These are phyloP conservation scores for Peromyscus melanophrys DNA, from an alignment of 2,797 vertebrate species.

Conservation along the genomic window DNA sequence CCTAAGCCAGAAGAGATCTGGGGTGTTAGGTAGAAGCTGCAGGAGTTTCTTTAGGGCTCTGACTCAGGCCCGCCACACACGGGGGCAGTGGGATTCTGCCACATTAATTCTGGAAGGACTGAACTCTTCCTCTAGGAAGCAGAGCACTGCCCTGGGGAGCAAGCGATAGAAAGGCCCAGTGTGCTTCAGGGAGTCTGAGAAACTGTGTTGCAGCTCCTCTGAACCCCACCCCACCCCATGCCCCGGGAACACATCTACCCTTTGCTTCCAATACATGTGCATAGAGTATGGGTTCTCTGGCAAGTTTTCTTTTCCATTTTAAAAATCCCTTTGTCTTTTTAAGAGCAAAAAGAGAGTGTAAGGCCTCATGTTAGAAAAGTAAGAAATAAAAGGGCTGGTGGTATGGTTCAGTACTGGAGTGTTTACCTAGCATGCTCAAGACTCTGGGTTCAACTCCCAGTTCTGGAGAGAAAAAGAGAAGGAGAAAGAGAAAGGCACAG, in stretches of 20 bases:
- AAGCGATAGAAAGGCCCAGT: not conserved
- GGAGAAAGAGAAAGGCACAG: not conserved
- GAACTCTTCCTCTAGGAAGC: no score
- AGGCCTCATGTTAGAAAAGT: constrained; percentile 3
- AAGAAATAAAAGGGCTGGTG: not conserved
- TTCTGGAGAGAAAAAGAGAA: not conserved
- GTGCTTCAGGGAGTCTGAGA: accelerated
- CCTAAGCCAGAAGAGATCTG: not conserved
- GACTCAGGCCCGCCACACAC: accelerated
- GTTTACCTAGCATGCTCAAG: not conserved
- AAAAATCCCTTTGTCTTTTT: not conserved
- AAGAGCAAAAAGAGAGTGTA: not conserved
- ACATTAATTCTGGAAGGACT: no score
- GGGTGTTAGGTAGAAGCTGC: not conserved
- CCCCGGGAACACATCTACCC: not conserved
- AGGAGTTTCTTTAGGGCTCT: not conserved
- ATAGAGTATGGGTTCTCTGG: not conserved
- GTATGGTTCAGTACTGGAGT: not conserved
- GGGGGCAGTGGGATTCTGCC: not conserved
- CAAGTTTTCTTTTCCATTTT: not conserved
- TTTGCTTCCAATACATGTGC: not conserved
- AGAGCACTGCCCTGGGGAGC: not conserved
- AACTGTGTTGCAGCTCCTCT: not conserved
- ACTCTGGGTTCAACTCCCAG: not conserved
- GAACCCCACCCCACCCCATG: not conserved